phyloP scores from a whole-genome alignment of 2,113 vertebrate species.

The Felis catus region F.catus_Fca126_mat1.0 CM031424.1:82741001-82741500 shows the following conservation, averaged over 20 bases:
- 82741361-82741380: neutral
- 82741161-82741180: constrained; percentile 63
- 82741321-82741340: neutral
- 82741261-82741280: neutral
- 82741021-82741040: constrained; percentile 73
- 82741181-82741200: constrained; percentile 48
- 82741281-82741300: neutral
- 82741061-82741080: constrained; percentile 71
- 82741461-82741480: neutral
- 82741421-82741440: neutral
- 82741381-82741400: neutral
- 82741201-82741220: neutral
- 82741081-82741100: constrained; percentile 74
- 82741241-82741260: neutral
- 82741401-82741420: neutral
- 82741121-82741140: constrained; percentile 74
- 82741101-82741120: constrained; percentile 74
- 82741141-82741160: constrained; percentile 74
- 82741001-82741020: constrained; percentile 72
- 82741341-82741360: neutral
- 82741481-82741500: neutral
- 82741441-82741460: neutral
- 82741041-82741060: constrained; percentile 71
- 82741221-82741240: neutral
- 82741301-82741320: neutral